Conservation (phyloP, 2,888 invertebrate species). For the Brachynemurus nebulosus region DNA sequence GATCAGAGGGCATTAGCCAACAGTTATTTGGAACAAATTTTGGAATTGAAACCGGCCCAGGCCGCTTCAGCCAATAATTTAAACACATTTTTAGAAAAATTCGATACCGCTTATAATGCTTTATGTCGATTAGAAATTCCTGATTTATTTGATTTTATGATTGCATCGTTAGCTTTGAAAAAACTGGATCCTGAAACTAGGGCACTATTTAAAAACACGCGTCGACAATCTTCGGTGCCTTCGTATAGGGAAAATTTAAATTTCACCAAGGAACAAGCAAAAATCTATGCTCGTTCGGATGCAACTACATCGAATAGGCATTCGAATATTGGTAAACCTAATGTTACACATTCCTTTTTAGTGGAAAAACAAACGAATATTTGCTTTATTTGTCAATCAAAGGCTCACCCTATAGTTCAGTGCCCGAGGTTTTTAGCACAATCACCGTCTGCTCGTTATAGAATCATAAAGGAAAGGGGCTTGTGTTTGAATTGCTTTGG, state of each 20-base stretch:
- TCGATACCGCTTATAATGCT: neutral
- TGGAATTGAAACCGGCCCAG: neutral
- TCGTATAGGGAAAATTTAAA: neutral
- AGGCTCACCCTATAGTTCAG: neutral
- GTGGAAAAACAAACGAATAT: neutral
- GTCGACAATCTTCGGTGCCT: neutral
- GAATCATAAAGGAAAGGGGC: neutral
- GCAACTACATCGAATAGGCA: neutral
- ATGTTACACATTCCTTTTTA: neutral
- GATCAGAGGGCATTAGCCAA: neutral
- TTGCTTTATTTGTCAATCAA: neutral
- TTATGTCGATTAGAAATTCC: neutral
- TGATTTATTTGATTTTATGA: neutral
- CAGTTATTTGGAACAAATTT: neutral
- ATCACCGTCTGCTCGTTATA: neutral
- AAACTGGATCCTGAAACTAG: slow-evolving; percentile 1
- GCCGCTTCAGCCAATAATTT: neutral
- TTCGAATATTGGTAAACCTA: neutral
- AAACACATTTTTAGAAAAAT: neutral
- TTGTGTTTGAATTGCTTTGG: neutral
- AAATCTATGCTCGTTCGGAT: neutral
- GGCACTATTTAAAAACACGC: neutral
- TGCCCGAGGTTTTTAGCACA: neutral
- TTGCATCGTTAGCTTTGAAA: neutral
- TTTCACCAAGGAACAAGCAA: neutral